These are phyloP conservation scores for Cyprinus carpio DNA, from an alignment of 2,113 vertebrate species.

Conservation along the genomic window DNA sequence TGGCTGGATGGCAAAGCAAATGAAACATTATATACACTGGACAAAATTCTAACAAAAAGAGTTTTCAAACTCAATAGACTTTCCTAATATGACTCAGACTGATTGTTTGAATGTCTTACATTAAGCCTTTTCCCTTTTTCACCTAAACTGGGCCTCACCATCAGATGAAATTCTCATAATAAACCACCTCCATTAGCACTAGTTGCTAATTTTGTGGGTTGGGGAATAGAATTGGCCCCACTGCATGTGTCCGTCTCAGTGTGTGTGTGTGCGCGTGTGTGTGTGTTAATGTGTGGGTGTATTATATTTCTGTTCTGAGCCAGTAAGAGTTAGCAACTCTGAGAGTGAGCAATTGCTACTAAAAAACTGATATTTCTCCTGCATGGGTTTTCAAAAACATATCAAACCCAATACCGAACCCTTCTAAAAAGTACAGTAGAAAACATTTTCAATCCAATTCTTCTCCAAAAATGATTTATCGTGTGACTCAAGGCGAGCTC, in stretches of 20 bases:
- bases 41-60: background rate
- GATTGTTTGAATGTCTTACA: slow-evolving; percentile 3
- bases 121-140: slow-evolving; percentile 5
- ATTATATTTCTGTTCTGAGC: slow-evolving; percentile 18
- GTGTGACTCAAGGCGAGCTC: background rate
- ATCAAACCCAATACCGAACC: background rate
- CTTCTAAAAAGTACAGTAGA: background rate
- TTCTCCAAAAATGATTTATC: background rate
- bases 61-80: background rate
- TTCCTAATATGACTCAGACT: slow-evolving; percentile 6
- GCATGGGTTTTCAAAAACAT: background rate
- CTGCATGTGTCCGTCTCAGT: slow-evolving; percentile 30
- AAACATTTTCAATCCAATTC: slow-evolving; percentile 15
- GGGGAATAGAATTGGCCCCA: background rate
- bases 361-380: background rate
- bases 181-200: background rate
- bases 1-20: background rate
- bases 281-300: slow-evolving; percentile 19
- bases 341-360: background rate
- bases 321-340: background rate
- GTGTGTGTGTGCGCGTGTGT: slow-evolving; percentile 29
- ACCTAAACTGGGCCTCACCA: background rate
- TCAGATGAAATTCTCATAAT: background rate
- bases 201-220: background rate
- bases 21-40: background rate